phyloP scores from a whole-genome alignment of 2,113 vertebrate species.

The Mormoops blainvillei region DNA sequence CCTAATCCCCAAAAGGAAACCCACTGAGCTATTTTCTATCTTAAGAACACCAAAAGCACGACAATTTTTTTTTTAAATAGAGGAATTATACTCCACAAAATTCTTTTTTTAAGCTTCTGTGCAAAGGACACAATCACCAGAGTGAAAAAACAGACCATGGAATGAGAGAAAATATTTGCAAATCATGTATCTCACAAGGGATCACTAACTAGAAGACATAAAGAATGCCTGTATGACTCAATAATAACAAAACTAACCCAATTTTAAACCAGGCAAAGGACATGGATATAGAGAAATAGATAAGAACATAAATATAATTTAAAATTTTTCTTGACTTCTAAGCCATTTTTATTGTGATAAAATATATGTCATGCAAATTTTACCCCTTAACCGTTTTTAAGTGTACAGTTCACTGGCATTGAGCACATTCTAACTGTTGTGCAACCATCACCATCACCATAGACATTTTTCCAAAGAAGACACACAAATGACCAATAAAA shows the following conservation, averaged over 20 bases:
- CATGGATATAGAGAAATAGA: not conserved
- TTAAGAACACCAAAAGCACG: not conserved
- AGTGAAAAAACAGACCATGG: not conserved
- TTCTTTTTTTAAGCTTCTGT: not conserved
- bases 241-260: not conserved
- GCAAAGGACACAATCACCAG: not conserved
- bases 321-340: not conserved
- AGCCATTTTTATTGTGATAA: not conserved
- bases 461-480: not conserved
- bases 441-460: fast-evolving
- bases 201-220: too few relatives aligned
- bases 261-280: not conserved
- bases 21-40: not conserved
- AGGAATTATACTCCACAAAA: not conserved
- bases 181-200: not conserved
- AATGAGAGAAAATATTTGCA: not conserved
- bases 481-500: not conserved
- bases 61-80: not conserved
- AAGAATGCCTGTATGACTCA: not conserved
- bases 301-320: not conserved
- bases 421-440: not conserved
- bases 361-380: not conserved
- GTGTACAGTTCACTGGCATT: not conserved
- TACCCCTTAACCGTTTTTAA: not conserved
- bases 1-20: not conserved